Conservation (phyloP, 53 echinoderm and acorn worm species). For the Echinometra lucunter region DNA sequence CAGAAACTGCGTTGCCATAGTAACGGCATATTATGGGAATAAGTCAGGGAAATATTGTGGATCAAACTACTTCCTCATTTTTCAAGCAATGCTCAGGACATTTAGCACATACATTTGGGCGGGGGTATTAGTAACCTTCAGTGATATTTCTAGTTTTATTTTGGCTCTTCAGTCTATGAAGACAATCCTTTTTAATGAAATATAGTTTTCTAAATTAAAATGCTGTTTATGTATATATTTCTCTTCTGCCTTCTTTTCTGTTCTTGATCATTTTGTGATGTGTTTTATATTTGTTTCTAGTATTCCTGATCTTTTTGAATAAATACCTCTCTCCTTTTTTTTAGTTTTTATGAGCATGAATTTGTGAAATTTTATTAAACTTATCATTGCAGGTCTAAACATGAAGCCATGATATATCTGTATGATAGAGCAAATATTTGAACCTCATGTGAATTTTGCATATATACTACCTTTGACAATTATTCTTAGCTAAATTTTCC, state of each 20-base stretch:
- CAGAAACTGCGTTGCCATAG: too few relatives aligned
- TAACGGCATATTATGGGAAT: too few relatives aligned
- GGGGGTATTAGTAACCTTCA: too few relatives aligned
- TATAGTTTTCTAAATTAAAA: too few relatives aligned
- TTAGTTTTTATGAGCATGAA: not conserved
- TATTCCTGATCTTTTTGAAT: not conserved
- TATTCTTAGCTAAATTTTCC: not conserved
- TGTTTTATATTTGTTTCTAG: not conserved
- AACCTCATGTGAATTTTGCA: not conserved
- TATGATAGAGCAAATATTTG: not conserved
- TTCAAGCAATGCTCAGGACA: too few relatives aligned
- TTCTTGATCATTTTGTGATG: not conserved
- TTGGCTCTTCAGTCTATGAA: too few relatives aligned
- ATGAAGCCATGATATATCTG: not conserved
- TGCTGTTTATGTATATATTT: too few relatives aligned
- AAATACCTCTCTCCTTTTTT: not conserved
- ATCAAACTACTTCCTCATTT: too few relatives aligned
- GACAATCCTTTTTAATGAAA: too few relatives aligned
- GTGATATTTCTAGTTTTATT: too few relatives aligned
- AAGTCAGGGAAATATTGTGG: too few relatives aligned
- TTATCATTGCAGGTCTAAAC: not conserved
- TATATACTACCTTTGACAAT: not conserved
- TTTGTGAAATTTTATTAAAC: not conserved
- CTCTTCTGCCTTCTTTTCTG: not conserved
- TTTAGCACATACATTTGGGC: too few relatives aligned